phyloP scores from a whole-genome alignment of 2,888 invertebrate genomes.

The Tricholauxania praeusta region DNA sequence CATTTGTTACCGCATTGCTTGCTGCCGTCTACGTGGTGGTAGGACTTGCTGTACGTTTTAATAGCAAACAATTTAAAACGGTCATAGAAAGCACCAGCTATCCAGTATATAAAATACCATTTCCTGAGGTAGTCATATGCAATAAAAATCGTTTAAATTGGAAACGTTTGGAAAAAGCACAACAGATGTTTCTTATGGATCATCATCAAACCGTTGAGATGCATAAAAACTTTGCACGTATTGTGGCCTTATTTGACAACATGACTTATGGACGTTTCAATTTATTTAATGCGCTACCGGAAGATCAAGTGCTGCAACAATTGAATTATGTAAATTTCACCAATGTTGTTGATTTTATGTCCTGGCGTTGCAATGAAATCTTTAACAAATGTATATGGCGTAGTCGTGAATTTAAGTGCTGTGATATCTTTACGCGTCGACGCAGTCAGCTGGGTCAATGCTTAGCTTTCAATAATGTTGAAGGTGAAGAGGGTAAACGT shows the following conservation, averaged over 20 bases:
- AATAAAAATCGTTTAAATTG: conserved; percentile 65
- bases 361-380: conserved; percentile 67
- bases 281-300: conserved; percentile 51
- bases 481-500: conserved; percentile 45
- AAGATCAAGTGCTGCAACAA: conserved; percentile 48
- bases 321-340: conserved; percentile 62
- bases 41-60: conserved; percentile 62
- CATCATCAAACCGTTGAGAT: conserved; percentile 28
- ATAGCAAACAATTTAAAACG: conserved; percentile 60
- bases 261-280: conserved; percentile 61
- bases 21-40: conserved; percentile 61
- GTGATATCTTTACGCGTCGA: conserved; percentile 67
- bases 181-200: conserved; percentile 52
- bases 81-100: conserved; percentile 64
- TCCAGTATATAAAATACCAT: conserved; percentile 62
- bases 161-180: conserved; percentile 58
- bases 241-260: conserved; percentile 58
- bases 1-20: conserved; percentile 56
- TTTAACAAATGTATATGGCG: conserved; percentile 67
- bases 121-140: conserved; percentile 65
- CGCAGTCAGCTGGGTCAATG: conserved; percentile 67
- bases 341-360: conserved; percentile 59
- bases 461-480: conserved; percentile 67
- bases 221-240: conserved; percentile 54
- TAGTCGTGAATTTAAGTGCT: conserved; percentile 64